Percentiles rank a stretch among this genome's conserved stretches.
Evolutionary conservation across 2,888 invertebrate genomes (phyloP).

Genomic region (Bellardia pandia): DNA sequence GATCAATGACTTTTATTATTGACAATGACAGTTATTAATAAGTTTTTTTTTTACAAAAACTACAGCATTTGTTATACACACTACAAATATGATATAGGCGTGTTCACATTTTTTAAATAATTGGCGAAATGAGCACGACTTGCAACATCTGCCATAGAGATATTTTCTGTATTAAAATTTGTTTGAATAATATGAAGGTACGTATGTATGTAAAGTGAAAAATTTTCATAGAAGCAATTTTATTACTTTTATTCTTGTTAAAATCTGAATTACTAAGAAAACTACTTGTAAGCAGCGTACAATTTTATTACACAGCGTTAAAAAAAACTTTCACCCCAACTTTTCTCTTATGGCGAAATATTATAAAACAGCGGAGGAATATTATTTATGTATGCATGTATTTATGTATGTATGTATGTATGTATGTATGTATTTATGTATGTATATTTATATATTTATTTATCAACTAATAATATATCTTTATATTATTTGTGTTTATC

Average conservation of each 20-base stretch:
- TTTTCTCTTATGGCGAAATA: background rate
- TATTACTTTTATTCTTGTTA: background rate
- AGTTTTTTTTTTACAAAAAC: background rate
- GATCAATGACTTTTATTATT: background rate
- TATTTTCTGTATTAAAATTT: no score
- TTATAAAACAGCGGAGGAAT: background rate
- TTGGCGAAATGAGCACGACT: no score
- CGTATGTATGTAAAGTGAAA: background rate
- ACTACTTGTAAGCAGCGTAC: background rate
- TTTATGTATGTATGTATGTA: background rate
- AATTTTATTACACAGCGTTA: conserved; percentile 5
- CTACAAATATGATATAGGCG: no score
- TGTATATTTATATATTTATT: background rate
- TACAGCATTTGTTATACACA: background rate
- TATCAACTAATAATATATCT: conserved; percentile 16
- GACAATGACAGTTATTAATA: background rate
- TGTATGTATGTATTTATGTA: background rate
- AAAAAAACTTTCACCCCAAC: conserved; percentile 16
- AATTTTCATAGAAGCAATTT: background rate
- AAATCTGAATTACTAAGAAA: background rate
- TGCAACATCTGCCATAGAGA: no score
- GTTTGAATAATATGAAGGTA: background rate
- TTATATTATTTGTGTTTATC: conserved; percentile 46
- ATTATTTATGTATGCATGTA: background rate
- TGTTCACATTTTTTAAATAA: no score